Percentiles rank a stretch among this genome's conserved stretches.
Conservation (phyloP, 53 echinoderm and acorn worm species). For the Hippasteria phrygiana region DNA sequence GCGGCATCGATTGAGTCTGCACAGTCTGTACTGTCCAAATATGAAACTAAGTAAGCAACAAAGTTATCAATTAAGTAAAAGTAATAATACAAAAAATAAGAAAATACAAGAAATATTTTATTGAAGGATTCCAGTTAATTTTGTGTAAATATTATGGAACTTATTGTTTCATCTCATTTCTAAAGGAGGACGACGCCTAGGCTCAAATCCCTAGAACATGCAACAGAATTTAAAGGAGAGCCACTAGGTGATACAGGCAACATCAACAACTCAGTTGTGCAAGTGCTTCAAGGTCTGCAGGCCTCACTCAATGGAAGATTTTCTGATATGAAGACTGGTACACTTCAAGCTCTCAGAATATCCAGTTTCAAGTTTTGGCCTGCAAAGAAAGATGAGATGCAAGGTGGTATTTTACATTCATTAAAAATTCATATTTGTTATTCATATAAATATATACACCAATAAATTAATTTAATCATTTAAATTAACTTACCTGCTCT, state of each 20-base stretch:
- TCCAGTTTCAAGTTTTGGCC: constrained; percentile 58
- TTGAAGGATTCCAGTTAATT: background rate
- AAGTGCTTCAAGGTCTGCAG: constrained; percentile 8
- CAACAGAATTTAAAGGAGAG: constrained; percentile 40
- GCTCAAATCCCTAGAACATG: constrained; percentile 18
- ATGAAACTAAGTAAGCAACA: constrained; percentile 31
- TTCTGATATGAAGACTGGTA: constrained; percentile 23
- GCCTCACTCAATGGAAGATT: constrained; percentile 31
- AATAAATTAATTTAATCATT: background rate
- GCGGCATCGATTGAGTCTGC: constrained; percentile 32
- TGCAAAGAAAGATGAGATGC: constrained; percentile 13
- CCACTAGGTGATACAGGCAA: constrained; percentile 18
- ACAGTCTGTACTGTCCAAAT: constrained; percentile 3
- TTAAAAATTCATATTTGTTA: background rate
- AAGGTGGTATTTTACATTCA: constrained; percentile 27
- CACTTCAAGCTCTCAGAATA: constrained; percentile 27
- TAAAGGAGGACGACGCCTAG: constrained; percentile 45
- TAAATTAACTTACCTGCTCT: background rate
- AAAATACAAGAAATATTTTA: background rate
- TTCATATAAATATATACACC: background rate
- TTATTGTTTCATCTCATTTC: background rate
- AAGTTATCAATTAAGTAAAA: background rate
- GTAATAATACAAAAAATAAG: background rate
- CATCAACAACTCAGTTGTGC: constrained; percentile 10
- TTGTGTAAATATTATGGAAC: constrained; percentile 11